These are phyloP conservation scores for Octonoba sinensis DNA, from an alignment of 2,888 invertebrate genomes.

Conservation along the genomic window DNA sequence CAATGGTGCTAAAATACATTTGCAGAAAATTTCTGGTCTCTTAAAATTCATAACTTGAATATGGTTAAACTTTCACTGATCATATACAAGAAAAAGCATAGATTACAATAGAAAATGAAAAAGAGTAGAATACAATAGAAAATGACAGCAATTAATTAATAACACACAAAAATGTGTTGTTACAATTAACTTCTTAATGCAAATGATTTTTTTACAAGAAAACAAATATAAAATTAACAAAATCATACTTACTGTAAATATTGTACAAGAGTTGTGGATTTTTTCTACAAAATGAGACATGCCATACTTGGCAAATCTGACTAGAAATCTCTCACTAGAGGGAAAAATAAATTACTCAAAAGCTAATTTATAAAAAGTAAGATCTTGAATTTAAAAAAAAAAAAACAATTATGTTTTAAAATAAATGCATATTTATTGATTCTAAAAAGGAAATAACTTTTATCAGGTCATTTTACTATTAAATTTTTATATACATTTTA, in stretches of 20 bases:
- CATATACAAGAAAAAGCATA: neutral
- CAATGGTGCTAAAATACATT: too few relatives aligned
- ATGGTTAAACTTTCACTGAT: too few relatives aligned
- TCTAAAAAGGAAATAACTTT: too few relatives aligned
- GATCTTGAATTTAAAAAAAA: too few relatives aligned
- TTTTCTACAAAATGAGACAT: conserved; percentile 90
- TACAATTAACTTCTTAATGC: neutral
- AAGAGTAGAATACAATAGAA: neutral
- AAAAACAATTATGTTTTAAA: too few relatives aligned
- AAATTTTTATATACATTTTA: too few relatives aligned
- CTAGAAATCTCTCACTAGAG: conserved; percentile 85
- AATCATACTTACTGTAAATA: conserved; percentile 82
- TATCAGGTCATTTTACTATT: too few relatives aligned
- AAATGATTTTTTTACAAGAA: neutral
- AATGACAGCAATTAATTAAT: neutral
- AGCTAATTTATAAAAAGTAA: too few relatives aligned
- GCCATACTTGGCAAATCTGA: conserved; percentile 89
- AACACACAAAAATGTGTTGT: neutral
- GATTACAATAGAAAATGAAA: neutral
- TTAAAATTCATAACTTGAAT: too few relatives aligned
- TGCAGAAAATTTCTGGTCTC: too few relatives aligned
- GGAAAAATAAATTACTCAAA: conserved; percentile 50
- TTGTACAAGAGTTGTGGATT: conserved; percentile 87
- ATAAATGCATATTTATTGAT: too few relatives aligned
- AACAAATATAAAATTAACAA: neutral